A percentile compares a stretch with the other conserved stretches of the same genome.
Conservation (phyloP, 2,113 vertebrate species). For the Ageneiosus marmoratus region DNA sequence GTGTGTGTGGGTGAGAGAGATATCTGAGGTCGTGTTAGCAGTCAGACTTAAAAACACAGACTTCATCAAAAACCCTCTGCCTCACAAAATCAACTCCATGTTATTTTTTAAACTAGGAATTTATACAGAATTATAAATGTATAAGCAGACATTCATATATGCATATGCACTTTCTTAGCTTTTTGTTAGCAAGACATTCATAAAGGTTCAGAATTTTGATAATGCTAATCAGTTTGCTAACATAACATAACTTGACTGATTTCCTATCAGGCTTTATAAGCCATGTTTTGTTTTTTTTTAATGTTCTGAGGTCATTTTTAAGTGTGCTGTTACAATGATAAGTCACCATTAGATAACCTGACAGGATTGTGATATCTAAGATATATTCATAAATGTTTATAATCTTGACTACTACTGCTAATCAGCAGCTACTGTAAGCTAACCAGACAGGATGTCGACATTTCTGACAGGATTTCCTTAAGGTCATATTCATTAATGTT, state of each 20-base stretch:
- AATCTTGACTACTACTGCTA: background rate
- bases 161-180: background rate
- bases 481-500: background rate
- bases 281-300: no score
- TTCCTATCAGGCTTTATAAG: background rate
- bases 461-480: background rate
- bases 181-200: background rate
- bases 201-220: background rate
- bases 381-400: background rate
- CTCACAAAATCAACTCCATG: background rate
- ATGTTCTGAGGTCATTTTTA: background rate
- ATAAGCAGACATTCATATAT: conserved; percentile 2
- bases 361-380: background rate
- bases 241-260: background rate
- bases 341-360: background rate
- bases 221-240: background rate
- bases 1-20: no score
- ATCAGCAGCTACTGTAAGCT: background rate
- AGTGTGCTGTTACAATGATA: background rate
- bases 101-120: background rate
- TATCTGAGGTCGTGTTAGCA: background rate
- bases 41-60: conserved; percentile 13
- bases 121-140: background rate
- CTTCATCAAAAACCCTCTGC: conserved; percentile 3
- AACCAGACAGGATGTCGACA: background rate